Evolutionary conservation across 2,888 invertebrate genomes (phyloP).

Genomic region (Diaprepes abbreviatus): DNA sequence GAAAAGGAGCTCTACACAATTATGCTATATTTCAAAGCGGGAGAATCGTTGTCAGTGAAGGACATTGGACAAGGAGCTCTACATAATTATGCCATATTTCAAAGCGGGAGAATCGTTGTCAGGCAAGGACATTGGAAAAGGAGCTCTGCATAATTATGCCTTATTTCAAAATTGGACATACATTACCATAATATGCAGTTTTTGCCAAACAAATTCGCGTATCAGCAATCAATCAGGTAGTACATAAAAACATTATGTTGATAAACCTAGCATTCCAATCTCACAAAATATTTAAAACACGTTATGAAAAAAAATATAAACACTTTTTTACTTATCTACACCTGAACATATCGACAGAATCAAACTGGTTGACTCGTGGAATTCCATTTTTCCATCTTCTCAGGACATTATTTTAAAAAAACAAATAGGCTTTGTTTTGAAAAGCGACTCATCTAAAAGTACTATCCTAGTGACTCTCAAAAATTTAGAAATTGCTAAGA

Average conservation of each 20-base stretch:
- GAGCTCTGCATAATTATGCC: too few relatives aligned
- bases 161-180: too few relatives aligned
- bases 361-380: background rate
- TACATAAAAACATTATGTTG: background rate
- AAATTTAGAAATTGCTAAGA: background rate
- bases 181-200: too few relatives aligned
- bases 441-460: slow-evolving; percentile 3
- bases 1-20: too few relatives aligned
- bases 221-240: too few relatives aligned
- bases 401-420: background rate
- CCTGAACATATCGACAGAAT: background rate
- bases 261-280: background rate
- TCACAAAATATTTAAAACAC: slow-evolving; percentile 2
- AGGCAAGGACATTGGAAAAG: too few relatives aligned
- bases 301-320: background rate
- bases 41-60: too few relatives aligned
- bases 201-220: too few relatives aligned
- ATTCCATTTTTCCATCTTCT: background rate
- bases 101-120: too few relatives aligned
- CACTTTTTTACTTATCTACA: background rate
- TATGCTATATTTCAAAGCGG: too few relatives aligned
- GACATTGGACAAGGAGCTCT: too few relatives aligned
- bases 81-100: too few relatives aligned
- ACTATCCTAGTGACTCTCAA: background rate
- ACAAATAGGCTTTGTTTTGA: background rate